Evolutionary conservation across 2,888 invertebrate species (phyloP).

Genomic region (Plutella xylostella): DNA sequence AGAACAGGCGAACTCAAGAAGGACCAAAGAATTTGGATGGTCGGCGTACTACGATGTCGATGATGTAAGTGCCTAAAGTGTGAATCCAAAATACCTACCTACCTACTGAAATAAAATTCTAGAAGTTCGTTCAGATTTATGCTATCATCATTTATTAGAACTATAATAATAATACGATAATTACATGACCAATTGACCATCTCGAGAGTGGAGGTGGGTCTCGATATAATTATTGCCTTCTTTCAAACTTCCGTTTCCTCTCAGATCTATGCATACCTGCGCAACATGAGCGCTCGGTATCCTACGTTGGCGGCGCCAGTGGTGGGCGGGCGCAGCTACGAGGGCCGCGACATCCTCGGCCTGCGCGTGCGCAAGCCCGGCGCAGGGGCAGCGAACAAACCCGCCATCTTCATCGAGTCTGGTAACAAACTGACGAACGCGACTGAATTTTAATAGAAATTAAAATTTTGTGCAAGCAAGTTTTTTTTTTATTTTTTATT

Average conservation of each 20-base stretch:
- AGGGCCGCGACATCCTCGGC: conserved; percentile 55
- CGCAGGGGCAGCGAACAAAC: conserved; percentile 42
- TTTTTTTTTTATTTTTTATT: too few relatives aligned
- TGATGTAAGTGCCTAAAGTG: conserved; percentile 45
- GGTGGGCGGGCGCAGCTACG: conserved; percentile 67
- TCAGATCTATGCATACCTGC: conserved; percentile 67
- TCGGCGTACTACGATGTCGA: conserved; percentile 71
- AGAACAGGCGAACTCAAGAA: too few relatives aligned
- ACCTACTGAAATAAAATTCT: background rate
- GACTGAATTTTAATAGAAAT: too few relatives aligned
- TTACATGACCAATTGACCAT: background rate
- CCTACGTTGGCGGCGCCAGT: conserved; percentile 58
- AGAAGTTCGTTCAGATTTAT: background rate
- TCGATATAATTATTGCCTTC: background rate
- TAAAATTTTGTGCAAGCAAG: too few relatives aligned
- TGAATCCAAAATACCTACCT: background rate
- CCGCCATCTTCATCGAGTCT: conserved; percentile 71
- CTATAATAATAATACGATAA: background rate
- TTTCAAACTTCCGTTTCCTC: background rate
- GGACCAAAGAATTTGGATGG: conserved; percentile 62
- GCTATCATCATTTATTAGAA: background rate
- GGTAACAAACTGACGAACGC: too few relatives aligned
- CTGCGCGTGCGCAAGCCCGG: conserved; percentile 54
- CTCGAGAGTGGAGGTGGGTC: background rate
- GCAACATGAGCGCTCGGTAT: conserved; percentile 45